Conservation (phyloP, 2,888 invertebrate genomes). For the Operophtera brumata region DNA sequence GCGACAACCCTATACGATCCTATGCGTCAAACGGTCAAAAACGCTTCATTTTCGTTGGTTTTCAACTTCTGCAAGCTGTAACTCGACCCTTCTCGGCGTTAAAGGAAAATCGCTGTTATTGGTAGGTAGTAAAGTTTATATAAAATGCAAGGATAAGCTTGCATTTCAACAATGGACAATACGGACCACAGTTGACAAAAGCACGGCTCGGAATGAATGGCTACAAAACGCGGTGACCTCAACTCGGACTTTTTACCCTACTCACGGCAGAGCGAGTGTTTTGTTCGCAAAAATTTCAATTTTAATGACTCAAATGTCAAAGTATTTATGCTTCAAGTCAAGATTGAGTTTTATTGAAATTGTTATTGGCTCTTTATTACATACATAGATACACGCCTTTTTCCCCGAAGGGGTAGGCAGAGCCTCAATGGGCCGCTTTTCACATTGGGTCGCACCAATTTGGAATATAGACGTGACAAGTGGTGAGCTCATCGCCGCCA, state of each 20-base stretch:
- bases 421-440: too few relatives aligned
- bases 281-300: slow-evolving; percentile 34
- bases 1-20: slow-evolving; percentile 45
- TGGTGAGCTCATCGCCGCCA: too few relatives aligned
- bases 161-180: slow-evolving; percentile 31
- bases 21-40: slow-evolving; percentile 55
- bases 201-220: slow-evolving; percentile 35
- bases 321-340: slow-evolving; percentile 9
- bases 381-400: too few relatives aligned
- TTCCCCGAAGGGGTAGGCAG: too few relatives aligned
- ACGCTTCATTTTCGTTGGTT: slow-evolving; percentile 58
- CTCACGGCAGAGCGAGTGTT: slow-evolving; percentile 24
- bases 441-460: too few relatives aligned
- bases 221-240: slow-evolving; percentile 30
- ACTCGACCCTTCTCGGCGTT: background rate
- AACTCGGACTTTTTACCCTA: slow-evolving; percentile 20
- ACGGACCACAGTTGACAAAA: slow-evolving; percentile 32
- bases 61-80: slow-evolving; percentile 32
- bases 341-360: slow-evolving; percentile 15
- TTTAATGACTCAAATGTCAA: slow-evolving; percentile 27
- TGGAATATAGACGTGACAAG: too few relatives aligned
- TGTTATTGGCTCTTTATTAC: slow-evolving; percentile 1
- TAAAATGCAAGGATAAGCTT: slow-evolving; percentile 16
- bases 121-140: slow-evolving; percentile 2
- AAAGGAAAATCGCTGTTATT: slow-evolving; percentile 29